These are phyloP conservation scores for Mesitornis unicolor DNA, from an alignment of 2,113 vertebrate genomes.

Conservation along the genomic window DNA sequence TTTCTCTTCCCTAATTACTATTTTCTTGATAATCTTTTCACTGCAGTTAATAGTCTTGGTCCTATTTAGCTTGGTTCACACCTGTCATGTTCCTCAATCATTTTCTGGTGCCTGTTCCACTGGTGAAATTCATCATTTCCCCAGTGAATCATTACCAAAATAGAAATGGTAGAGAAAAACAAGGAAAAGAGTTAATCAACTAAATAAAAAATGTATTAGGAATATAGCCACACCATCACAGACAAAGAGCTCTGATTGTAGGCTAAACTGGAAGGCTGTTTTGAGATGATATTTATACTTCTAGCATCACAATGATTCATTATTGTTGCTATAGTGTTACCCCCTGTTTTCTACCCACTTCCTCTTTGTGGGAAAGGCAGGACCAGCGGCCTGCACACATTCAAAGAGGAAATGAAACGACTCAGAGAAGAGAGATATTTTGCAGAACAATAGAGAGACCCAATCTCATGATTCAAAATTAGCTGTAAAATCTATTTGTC, in stretches of 20 bases:
- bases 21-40: neutral
- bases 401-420: neutral
- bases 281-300: neutral
- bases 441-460: neutral
- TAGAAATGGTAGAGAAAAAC: neutral
- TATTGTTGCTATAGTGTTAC: neutral
- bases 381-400: neutral
- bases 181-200: neutral
- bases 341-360: neutral
- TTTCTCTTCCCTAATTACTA: neutral
- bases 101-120: neutral
- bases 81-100: neutral
- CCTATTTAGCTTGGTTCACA: neutral
- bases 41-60: neutral
- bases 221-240: neutral
- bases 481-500: neutral
- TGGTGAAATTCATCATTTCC: neutral
- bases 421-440: neutral
- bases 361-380: neutral
- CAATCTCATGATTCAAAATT: neutral
- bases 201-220: neutral
- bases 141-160: neutral
- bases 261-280: neutral
- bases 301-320: neutral
- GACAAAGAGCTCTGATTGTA: neutral